These are phyloP conservation scores for Leptopilina syphax DNA, from an alignment of 2,888 invertebrate genomes.

Conservation along the genomic window DNA sequence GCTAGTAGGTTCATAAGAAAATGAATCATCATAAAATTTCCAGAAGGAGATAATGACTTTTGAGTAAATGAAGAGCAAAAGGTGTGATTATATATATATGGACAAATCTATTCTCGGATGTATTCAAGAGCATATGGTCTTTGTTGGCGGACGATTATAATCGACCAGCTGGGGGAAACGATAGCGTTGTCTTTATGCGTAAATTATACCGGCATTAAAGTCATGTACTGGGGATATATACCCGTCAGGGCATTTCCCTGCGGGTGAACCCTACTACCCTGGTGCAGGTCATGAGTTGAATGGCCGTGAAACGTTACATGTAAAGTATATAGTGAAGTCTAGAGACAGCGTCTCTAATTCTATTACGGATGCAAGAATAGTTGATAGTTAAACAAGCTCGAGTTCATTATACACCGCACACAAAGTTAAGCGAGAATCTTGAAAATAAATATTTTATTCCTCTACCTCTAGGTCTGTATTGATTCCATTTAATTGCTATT, in stretches of 20 bases:
- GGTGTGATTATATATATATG: background rate
- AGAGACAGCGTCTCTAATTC: constrained; percentile 7
- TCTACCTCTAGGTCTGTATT: background rate
- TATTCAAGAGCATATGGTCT: background rate
- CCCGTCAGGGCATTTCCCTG: constrained; percentile 33
- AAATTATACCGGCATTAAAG: constrained; percentile 27
- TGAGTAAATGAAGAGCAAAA: constrained; percentile 1
- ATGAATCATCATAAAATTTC: background rate
- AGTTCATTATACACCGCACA: background rate
- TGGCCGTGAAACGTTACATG: constrained; percentile 37
- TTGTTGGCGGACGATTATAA: constrained; percentile 10
- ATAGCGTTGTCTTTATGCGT: constrained; percentile 31
- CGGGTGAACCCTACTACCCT: constrained; percentile 29
- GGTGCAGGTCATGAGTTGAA: constrained; percentile 44
- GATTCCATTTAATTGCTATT: constrained; percentile 10
- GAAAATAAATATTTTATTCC: background rate
- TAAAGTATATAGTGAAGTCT: background rate
- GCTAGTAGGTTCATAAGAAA: background rate
- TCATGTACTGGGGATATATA: constrained; percentile 28
- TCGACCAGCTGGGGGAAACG: constrained; percentile 32
- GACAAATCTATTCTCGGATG: constrained; percentile 20
- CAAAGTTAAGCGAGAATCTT: background rate
- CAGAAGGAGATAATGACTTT: constrained; percentile 3
- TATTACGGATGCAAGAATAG: constrained; percentile 14
- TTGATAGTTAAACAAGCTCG: background rate